Conservation (phyloP, 2,113 vertebrate genomes). For the Caretta caretta region DNA sequence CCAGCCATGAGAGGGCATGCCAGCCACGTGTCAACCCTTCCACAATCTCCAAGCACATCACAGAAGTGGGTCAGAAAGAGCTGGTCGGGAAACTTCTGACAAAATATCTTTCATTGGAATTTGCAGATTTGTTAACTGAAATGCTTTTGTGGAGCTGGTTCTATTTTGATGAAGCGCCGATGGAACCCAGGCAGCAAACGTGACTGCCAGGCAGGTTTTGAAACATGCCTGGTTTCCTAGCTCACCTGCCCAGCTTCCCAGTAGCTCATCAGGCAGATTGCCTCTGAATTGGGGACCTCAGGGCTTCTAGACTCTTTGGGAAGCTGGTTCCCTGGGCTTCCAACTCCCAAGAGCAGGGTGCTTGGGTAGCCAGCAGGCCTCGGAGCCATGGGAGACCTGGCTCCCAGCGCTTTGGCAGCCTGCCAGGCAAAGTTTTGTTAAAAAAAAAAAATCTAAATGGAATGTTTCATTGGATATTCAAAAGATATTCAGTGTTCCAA, state of each 20-base stretch:
- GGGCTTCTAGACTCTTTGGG: background rate
- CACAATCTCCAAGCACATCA: background rate
- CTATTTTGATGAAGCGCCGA: background rate
- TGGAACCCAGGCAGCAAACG: fast-evolving
- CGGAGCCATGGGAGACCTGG: background rate
- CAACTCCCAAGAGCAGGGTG: background rate
- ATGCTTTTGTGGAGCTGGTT: fast-evolving
- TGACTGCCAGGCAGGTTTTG: background rate
- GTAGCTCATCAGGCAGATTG: background rate
- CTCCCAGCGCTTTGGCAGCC: background rate
- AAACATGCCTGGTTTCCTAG: background rate
- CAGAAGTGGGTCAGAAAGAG: background rate
- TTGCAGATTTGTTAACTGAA: background rate
- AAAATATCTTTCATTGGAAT: fast-evolving
- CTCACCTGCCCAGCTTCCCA: background rate
- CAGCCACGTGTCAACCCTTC: no score
- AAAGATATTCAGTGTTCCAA: background rate
- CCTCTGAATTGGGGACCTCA: background rate
- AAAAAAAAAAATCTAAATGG: background rate
- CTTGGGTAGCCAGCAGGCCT: background rate
- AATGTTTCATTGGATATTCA: no score
- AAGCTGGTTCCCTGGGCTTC: background rate
- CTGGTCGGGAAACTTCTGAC: fast-evolving
- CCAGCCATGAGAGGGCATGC: no score
- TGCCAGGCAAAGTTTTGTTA: background rate